A percentile compares a stretch with the other conserved stretches of the same genome.
Evolutionary conservation across 1,140 invertebrate genomes (phyloP).

Genomic region (Heliconius eleuchia): DNA sequence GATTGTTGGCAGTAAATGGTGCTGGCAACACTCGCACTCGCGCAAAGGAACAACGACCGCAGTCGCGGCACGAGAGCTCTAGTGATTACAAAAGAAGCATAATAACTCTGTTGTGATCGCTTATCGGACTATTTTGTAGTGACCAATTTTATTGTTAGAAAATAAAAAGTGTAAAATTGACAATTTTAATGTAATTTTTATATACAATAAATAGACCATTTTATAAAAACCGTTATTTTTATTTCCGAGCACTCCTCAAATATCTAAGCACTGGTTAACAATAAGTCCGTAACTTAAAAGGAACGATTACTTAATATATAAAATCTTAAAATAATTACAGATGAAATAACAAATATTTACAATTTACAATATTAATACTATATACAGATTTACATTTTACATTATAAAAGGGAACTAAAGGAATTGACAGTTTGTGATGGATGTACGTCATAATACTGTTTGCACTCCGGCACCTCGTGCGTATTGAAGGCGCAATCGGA

Average conservation of each 20-base stretch:
- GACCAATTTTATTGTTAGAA: slow-evolving; percentile 79
- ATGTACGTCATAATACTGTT: slow-evolving; percentile 65
- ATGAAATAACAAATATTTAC: slow-evolving; percentile 52
- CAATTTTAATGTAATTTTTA: slow-evolving; percentile 81
- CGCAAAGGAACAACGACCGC: background rate
- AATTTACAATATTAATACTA: slow-evolving; percentile 43
- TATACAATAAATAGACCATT: slow-evolving; percentile 81
- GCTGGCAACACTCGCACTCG: background rate
- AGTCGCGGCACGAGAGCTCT: background rate
- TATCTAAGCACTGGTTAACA: slow-evolving; percentile 35
- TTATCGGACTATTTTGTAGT: slow-evolving; percentile 79
- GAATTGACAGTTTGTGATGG: slow-evolving; percentile 58
- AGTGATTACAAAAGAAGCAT: slow-evolving; percentile 46
- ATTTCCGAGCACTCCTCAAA: slow-evolving; percentile 26
- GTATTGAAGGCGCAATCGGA: slow-evolving; percentile 60
- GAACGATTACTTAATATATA: slow-evolving; percentile 42
- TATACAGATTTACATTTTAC: slow-evolving; percentile 45
- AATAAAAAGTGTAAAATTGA: slow-evolving; percentile 76
- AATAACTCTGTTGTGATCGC: slow-evolving; percentile 72
- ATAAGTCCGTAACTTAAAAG: slow-evolving; percentile 39
- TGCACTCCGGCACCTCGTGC: slow-evolving; percentile 55
- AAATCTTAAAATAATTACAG: slow-evolving; percentile 32
- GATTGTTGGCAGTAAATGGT: background rate
- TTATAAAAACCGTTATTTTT: slow-evolving; percentile 67
- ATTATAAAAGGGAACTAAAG: slow-evolving; percentile 70